Conservation (phyloP, 2,797 vertebrate genomes). For the Astyanax mexicanus region DNA sequence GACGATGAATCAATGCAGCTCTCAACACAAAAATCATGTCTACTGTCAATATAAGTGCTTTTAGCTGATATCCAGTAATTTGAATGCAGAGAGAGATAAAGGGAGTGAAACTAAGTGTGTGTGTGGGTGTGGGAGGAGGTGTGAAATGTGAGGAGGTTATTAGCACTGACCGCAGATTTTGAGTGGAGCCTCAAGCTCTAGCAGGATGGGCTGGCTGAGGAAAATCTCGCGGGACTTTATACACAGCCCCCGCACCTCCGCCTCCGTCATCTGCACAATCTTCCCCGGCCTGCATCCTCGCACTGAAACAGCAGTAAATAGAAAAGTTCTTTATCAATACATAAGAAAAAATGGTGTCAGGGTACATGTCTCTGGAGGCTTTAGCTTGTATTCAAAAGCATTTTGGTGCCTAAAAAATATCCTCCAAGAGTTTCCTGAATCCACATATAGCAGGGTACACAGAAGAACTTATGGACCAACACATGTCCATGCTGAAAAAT, state of each 20-base stretch:
- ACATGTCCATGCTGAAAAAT: too few species aligned
- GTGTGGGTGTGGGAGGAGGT: not conserved
- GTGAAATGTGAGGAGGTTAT: not conserved
- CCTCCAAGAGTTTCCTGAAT: too few species aligned
- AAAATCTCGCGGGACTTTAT: constrained; percentile 96
- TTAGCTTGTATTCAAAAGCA: not conserved
- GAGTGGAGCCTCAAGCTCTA: constrained; percentile 92
- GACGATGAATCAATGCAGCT: too few species aligned
- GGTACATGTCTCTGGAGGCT: not conserved
- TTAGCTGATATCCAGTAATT: not conserved
- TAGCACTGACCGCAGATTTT: constrained; percentile 90
- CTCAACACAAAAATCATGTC: too few species aligned
- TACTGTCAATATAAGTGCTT: not conserved
- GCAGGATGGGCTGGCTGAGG: constrained; percentile 93
- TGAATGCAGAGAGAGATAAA: not conserved
- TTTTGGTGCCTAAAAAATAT: not conserved
- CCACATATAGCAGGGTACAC: not conserved
- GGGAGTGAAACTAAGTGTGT: too few species aligned
- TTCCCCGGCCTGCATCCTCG: constrained; percentile 95
- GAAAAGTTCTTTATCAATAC: not conserved
- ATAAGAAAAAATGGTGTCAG: not conserved
- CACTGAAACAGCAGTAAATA: constrained; percentile 70
- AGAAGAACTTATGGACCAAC: too few species aligned
- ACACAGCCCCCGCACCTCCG: constrained; percentile 92
- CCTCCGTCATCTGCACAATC: constrained; percentile 94